Conservation (phyloP, 2,797 vertebrate genomes). For the Halcyon chelicuti region DNA sequence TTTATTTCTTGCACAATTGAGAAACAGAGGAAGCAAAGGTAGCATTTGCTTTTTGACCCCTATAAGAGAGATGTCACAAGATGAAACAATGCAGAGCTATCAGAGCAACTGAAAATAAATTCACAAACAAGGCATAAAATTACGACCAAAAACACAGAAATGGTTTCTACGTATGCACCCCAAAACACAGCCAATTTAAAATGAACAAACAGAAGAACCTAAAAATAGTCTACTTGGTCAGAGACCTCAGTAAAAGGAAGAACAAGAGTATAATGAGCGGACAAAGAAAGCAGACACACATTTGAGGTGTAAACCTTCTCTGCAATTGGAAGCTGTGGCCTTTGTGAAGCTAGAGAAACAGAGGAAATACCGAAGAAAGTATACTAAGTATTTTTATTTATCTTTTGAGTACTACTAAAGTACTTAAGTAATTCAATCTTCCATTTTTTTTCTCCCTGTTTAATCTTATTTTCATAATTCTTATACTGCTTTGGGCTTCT, state of each 20-base stretch:
- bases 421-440: neutral
- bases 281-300: neutral
- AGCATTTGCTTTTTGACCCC: neutral
- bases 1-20: neutral
- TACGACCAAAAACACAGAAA: neutral
- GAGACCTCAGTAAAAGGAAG: neutral
- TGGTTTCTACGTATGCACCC: neutral
- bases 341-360: neutral
- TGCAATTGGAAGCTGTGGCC: neutral
- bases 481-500: neutral
- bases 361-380: neutral
- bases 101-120: neutral
- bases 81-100: neutral
- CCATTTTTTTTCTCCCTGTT: neutral
- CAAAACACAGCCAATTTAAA: neutral
- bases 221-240: neutral
- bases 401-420: neutral
- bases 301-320: neutral
- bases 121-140: neutral
- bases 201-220: neutral
- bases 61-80: neutral
- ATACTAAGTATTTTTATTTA: neutral
- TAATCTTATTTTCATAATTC: slow-evolving; percentile 31
- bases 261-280: neutral
- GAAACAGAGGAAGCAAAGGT: neutral